phyloP scores from a whole-genome alignment of 2,113 vertebrate species.

The Syngnathus floridae region DNA sequence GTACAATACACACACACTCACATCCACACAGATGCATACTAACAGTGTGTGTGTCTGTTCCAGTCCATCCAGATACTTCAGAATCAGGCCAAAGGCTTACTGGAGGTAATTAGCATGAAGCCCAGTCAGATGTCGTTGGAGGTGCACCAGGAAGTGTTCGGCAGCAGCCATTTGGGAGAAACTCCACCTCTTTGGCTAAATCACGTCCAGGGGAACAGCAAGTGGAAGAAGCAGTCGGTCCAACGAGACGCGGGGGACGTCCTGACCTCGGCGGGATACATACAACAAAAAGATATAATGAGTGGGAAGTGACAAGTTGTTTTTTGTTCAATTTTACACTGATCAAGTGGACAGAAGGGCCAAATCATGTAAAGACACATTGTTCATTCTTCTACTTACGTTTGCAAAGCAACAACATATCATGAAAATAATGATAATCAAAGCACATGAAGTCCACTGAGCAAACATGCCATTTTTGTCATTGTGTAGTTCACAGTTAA shows the following conservation, averaged over 20 bases:
- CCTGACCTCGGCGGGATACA: not conserved
- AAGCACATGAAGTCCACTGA: not conserved
- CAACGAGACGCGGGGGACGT: slow-evolving; percentile 17
- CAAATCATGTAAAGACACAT: too few species aligned
- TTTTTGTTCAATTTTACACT: not conserved
- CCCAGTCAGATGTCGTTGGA: slow-evolving; percentile 67
- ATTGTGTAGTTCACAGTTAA: not conserved
- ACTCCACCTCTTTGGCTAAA: not conserved
- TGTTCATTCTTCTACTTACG: too few species aligned
- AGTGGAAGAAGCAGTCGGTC: slow-evolving; percentile 19
- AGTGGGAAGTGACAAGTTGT: not conserved
- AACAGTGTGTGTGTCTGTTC: accelerated
- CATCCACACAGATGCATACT: not conserved
- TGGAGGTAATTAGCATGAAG: slow-evolving; percentile 70
- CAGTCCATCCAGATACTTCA: slow-evolving; percentile 76
- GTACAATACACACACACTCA: slow-evolving; percentile 55
- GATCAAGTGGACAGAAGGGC: too few species aligned
- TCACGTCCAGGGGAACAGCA: slow-evolving; percentile 27
- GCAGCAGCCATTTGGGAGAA: slow-evolving; percentile 12
- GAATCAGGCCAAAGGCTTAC: slow-evolving; percentile 79
- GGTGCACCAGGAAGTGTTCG: slow-evolving; percentile 64
- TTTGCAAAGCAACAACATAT: too few species aligned
- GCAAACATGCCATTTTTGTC: not conserved
- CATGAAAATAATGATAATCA: too few species aligned
- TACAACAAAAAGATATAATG: not conserved